Base-by-base conservation (phyloP, 2,888 invertebrate genomes). In the Eupithecia centaureata region DNA sequence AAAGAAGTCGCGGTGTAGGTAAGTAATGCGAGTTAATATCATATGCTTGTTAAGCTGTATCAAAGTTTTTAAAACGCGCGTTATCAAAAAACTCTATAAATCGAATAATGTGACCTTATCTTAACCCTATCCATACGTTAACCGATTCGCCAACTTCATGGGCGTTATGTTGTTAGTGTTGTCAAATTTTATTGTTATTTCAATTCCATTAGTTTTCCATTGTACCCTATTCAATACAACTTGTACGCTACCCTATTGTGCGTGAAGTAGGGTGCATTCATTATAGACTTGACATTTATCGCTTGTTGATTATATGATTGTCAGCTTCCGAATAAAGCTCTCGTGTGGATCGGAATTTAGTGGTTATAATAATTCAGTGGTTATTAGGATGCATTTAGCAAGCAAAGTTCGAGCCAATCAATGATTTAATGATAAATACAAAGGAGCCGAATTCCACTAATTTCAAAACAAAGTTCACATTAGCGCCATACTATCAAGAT, bases 121-220 rank as follows among this genome's bases (percentile, higher is more conserved):
- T 18, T 5, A 47, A 47, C 47, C 47, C 47, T 47, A 47, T 47
- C 47, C 18, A 47, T 47, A 47, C 18, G 25, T 25, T 52, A 25
- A 57, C 57, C 12, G 57, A 78, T 80, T 71, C 72, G 70, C 78
- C 84, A 84, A 90, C 77, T 80, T 83, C 77, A 82, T 84, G 86
- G 90, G 91, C 87, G 90, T 79, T 79, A 80, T 86, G 85, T 86
- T 86, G 83, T 82, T 76, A 82, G 80, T 83, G 79, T 79, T 80
- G 76, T 83, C 81, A 86, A 87, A 87, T 88, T 87, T 87, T 86
- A 88, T 87, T 84, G 87, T 86, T 86, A 86, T 86, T 86, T 80
- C 82, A 84, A 85, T 85, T 83, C 83, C 82, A 85, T 86, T 88
- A 83, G 57, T 63, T 61, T 61, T 32, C 38, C 15, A 28, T 12